Evolutionary conservation across 1,140 invertebrate genomes (phyloP).

Genomic region (Tetranychus cinnabarinus): DNA sequence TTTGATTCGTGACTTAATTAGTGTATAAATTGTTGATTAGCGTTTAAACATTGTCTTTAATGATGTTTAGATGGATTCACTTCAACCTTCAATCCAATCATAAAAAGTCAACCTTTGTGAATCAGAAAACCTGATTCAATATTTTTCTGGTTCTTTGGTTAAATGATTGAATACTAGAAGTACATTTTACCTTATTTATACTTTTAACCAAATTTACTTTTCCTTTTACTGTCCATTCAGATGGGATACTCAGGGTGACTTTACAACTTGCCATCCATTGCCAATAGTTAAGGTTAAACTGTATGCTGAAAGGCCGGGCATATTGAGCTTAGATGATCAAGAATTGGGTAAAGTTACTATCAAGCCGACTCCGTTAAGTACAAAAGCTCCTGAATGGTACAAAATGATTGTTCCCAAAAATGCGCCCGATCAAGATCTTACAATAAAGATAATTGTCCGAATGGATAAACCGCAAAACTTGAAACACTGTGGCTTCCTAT

Average conservation of each 20-base stretch:
- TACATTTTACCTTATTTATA: too few relatives aligned
- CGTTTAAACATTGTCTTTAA: not conserved
- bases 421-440: slow-evolving; percentile 73
- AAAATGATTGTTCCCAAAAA: slow-evolving; percentile 88
- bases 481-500: slow-evolving; percentile 92
- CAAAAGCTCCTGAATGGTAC: slow-evolving; percentile 69
- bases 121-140: too few relatives aligned
- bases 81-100: not conserved
- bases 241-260: slow-evolving; percentile 96
- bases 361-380: slow-evolving; percentile 22
- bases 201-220: not conserved
- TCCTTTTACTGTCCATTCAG: slow-evolving; percentile 21
- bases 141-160: too few relatives aligned
- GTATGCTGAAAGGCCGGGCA: slow-evolving; percentile 91
- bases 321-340: slow-evolving; percentile 93
- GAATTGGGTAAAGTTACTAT: slow-evolving; percentile 72
- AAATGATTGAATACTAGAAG: too few relatives aligned
- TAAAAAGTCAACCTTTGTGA: not conserved
- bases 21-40: too few relatives aligned
- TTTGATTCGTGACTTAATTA: too few relatives aligned
- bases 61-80: not conserved
- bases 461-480: slow-evolving; percentile 98
- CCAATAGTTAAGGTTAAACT: slow-evolving; percentile 84
- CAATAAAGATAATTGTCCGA: slow-evolving; percentile 88
- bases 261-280: slow-evolving; percentile 85